phyloP scores from a whole-genome alignment of 2,888 invertebrate genomes.

The Mactromeris polynyma region DNA sequence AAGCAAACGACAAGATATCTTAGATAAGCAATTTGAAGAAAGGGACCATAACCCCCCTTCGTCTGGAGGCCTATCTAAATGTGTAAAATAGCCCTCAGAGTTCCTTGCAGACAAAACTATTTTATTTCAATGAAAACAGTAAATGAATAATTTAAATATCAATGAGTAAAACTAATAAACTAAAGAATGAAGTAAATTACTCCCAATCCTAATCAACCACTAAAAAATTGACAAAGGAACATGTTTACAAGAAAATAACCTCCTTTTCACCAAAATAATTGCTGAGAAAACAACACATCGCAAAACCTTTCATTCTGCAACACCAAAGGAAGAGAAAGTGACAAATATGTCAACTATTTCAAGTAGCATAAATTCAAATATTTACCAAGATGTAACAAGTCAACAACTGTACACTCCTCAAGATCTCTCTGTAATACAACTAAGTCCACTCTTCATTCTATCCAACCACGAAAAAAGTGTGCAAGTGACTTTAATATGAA shows the following conservation, averaged over 20 bases:
- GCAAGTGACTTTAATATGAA: not conserved
- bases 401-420: not conserved
- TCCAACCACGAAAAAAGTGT: not conserved
- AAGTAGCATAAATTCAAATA: not conserved
- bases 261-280: not conserved
- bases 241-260: not conserved
- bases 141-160: too few species aligned
- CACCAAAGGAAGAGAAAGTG: not conserved
- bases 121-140: too few species aligned
- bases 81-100: too few species aligned
- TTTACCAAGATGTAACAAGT: conserved; percentile 6
- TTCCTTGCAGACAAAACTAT: too few species aligned
- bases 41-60: too few species aligned
- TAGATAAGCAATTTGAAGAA: too few species aligned
- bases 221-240: too few species aligned
- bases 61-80: too few species aligned
- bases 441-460: not conserved
- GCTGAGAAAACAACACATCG: conserved; percentile 2
- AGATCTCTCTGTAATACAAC: not conserved
- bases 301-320: not conserved
- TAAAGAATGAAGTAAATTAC: too few species aligned
- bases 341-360: not conserved
- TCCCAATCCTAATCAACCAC: too few species aligned
- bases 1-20: too few species aligned
- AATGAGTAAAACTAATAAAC: too few species aligned